phyloP scores from a whole-genome alignment of 1,140 invertebrate species.

The Tenebrio molitor region DNA sequence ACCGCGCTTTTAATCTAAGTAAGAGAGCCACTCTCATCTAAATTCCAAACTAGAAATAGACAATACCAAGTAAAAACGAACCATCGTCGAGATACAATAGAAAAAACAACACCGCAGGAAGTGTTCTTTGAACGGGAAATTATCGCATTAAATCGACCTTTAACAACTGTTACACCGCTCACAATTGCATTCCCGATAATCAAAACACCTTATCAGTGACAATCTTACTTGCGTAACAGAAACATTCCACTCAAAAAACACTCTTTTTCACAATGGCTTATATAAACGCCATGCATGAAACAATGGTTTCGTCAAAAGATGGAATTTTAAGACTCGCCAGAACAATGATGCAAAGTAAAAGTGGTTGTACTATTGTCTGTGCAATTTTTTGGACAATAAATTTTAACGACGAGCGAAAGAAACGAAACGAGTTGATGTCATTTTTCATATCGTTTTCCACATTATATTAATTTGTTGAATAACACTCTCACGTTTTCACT shows the following conservation, averaged over 20 bases:
- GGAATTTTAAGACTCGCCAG: not conserved
- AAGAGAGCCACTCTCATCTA: slow-evolving; percentile 4
- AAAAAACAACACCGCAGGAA: not conserved
- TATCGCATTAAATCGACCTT: slow-evolving; percentile 19
- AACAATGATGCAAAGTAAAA: slow-evolving; percentile 25
- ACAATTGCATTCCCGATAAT: not conserved
- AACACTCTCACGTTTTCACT: slow-evolving; percentile 24
- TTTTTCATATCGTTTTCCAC: slow-evolving; percentile 5
- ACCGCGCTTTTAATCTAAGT: slow-evolving; percentile 19
- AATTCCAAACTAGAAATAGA: slow-evolving; percentile 12
- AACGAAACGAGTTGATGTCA: slow-evolving; percentile 2
- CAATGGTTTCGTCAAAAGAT: not conserved
- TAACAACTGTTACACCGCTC: not conserved
- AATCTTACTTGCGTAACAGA: slow-evolving; percentile 8
- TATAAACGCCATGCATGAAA: not conserved
- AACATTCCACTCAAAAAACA: slow-evolving; percentile 4
- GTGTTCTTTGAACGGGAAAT: not conserved
- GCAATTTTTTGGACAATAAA: slow-evolving; percentile 15
- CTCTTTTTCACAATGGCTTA: not conserved
- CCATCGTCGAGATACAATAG: not conserved
- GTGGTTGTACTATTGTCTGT: slow-evolving; percentile 1
- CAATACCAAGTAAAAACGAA: not conserved
- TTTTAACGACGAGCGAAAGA: not conserved
- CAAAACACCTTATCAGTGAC: slow-evolving; percentile 10
- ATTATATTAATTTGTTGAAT: slow-evolving; percentile 20